phyloP scores from a whole-genome alignment of 2,797 vertebrate genomes.

The Coranthus polyacanthus region DNA sequence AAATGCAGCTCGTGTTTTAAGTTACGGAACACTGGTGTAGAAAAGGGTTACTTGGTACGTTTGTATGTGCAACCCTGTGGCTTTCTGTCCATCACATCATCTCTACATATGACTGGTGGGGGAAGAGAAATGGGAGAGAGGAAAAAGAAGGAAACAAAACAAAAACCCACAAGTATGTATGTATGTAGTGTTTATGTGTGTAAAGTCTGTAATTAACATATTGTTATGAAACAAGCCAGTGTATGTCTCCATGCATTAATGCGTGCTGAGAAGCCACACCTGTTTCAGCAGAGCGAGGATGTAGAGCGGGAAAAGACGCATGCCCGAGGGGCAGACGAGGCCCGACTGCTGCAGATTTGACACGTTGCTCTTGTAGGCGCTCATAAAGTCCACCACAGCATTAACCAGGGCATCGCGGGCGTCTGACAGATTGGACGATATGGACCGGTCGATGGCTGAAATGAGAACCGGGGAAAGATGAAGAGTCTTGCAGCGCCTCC shows the following conservation, averaged over 20 bases:
- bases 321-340: constrained; percentile 88
- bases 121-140: no score
- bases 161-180: background rate
- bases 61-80: background rate
- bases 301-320: constrained; percentile 94
- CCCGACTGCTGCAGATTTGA: constrained; percentile 91
- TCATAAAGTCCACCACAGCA: constrained; percentile 91
- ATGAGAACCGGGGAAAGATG: rapidly evolving
- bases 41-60: background rate
- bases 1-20: background rate
- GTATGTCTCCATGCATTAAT: background rate
- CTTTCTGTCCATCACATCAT: no score
- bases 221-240: no score
- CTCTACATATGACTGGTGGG: no score
- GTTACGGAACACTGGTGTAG: background rate
- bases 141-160: no score
- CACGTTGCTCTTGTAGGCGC: constrained; percentile 89
- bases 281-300: constrained; percentile 96
- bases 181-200: background rate
- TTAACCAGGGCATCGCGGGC: constrained; percentile 97
- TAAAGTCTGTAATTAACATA: background rate
- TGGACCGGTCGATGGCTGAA: constrained; percentile 92
- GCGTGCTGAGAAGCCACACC: constrained; percentile 73
- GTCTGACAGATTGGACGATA: constrained; percentile 93
- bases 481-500: background rate